Conservation (phyloP, 1,140 invertebrate species). For the Onthophagus taurus region DNA sequence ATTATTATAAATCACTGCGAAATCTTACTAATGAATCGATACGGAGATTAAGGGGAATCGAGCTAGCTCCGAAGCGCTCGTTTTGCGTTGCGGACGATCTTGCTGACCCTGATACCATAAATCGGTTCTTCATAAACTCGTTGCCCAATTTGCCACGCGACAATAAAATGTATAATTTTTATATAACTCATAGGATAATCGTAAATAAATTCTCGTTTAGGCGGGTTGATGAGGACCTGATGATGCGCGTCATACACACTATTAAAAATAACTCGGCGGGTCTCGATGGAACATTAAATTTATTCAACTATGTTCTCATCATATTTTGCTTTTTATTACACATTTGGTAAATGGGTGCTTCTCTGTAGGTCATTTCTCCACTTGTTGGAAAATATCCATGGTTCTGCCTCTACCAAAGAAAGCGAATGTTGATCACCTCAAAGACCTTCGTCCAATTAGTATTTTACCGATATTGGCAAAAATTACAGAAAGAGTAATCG, state of each 20-base stretch:
- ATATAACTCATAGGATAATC: not conserved
- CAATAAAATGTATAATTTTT: not conserved
- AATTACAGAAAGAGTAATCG: slow-evolving; percentile 4
- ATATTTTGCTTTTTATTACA: not conserved
- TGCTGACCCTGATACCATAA: not conserved
- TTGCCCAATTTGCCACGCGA: not conserved
- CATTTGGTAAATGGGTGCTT: slow-evolving; percentile 1
- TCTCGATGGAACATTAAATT: not conserved
- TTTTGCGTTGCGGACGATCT: not conserved
- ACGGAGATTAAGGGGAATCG: not conserved
- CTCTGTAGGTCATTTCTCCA: not conserved
- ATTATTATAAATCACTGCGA: slow-evolving; percentile 1
- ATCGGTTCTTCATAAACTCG: not conserved
- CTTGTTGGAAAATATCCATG: not conserved
- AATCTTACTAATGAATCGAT: not conserved
- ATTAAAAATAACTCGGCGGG: not conserved
- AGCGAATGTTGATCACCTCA: not conserved
- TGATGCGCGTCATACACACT: not conserved
- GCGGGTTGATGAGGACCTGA: not conserved
- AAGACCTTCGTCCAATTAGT: not conserved
- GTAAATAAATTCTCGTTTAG: not conserved
- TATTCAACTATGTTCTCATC: slow-evolving; percentile 4
- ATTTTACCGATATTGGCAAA: not conserved
- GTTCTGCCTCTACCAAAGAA: slow-evolving; percentile 2
- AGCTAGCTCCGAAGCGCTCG: not conserved